These are phyloP conservation scores for Promerops cafer DNA, from an alignment of 2,113 vertebrate species.

Conservation along the genomic window DNA sequence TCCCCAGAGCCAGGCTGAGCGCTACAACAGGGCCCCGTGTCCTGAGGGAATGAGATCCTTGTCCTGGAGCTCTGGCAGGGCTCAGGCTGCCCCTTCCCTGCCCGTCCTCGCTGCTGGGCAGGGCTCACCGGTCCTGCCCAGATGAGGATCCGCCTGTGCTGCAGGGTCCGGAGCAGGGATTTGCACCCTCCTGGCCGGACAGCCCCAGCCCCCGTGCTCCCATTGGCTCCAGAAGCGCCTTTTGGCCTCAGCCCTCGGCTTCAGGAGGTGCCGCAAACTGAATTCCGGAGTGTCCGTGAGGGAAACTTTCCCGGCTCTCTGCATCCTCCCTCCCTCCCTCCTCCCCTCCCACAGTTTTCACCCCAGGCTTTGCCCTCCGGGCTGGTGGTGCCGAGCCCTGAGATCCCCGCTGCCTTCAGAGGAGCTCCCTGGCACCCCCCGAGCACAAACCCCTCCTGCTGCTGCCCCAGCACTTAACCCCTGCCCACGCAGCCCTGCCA, in stretches of 20 bases:
- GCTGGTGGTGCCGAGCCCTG: accelerated
- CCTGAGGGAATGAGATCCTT: background rate
- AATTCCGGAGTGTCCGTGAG: accelerated
- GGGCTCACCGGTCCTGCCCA: background rate
- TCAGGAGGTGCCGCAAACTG: background rate
- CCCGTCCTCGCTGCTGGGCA: background rate
- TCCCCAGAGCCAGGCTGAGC: background rate
- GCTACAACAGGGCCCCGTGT: accelerated
- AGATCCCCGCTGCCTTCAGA: accelerated
- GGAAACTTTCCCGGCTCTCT: background rate
- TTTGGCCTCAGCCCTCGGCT: background rate
- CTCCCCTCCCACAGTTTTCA: background rate
- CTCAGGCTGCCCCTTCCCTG: background rate
- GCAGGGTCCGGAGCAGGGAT: background rate
- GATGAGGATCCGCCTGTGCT: accelerated
- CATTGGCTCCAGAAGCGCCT: accelerated
- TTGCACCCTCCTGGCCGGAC: background rate
- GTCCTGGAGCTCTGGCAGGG: background rate
- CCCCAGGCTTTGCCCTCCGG: accelerated
- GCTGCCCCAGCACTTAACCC: background rate
- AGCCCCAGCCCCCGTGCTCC: background rate
- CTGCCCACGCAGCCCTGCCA: accelerated
- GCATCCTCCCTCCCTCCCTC: background rate
- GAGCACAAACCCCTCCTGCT: background rate
- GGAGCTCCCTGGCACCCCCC: accelerated